Conservation (phyloP, 2,797 vertebrate genomes). For the Lemur catta region DNA sequence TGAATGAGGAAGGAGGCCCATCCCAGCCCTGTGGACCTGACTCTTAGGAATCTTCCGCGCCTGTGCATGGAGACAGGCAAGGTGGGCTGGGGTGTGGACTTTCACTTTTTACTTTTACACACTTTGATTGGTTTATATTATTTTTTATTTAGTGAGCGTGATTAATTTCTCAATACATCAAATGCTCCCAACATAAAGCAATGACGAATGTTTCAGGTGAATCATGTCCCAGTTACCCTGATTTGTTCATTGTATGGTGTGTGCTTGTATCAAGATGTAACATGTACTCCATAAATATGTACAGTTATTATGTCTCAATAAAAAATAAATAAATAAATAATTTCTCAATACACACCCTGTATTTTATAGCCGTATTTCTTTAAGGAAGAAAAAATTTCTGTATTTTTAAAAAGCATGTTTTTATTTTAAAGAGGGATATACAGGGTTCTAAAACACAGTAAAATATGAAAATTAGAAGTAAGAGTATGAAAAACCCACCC, state of each 20-base stretch:
- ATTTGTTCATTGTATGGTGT: too few species aligned
- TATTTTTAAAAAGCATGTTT: neutral
- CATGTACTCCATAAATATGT: too few species aligned
- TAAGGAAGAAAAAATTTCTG: neutral
- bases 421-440: neutral
- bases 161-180: neutral
- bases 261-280: too few species aligned
- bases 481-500: neutral
- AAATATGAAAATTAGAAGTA: neutral
- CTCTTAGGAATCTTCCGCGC: rapidly evolving
- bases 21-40: rapidly evolving
- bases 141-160: neutral
- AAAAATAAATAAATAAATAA: too few species aligned
- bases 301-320: too few species aligned
- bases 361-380: neutral
- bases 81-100: too few species aligned
- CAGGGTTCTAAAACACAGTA: neutral
- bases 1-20: neutral
- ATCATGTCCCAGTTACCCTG: too few species aligned
- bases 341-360: neutral
- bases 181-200: too few species aligned
- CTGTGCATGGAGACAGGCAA: rapidly evolving
- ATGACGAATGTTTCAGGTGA: too few species aligned
- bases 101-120: neutral
- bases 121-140: neutral